Conservation (phyloP, 2,888 invertebrate genomes). For the Calliscelio sp. region DNA sequence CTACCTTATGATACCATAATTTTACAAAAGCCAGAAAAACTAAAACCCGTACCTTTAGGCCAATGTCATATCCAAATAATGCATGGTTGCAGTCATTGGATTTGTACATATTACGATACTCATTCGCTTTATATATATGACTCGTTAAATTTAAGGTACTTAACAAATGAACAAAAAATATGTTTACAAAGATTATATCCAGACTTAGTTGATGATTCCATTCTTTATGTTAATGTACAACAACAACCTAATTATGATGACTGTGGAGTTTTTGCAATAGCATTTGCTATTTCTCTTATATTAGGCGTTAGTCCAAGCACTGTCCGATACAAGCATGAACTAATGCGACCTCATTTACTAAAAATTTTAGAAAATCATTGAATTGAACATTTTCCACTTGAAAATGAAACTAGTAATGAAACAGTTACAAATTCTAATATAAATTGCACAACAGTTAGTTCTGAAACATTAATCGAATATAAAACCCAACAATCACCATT, state of each 20-base stretch:
- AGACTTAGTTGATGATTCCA: constrained; percentile 5
- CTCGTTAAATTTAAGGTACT: constrained; percentile 16
- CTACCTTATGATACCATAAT: constrained; percentile 28
- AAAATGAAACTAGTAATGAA: background rate
- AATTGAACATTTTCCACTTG: constrained; percentile 32
- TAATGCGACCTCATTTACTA: constrained; percentile 18
- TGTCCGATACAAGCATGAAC: background rate
- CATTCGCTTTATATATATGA: constrained; percentile 17
- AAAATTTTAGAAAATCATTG: constrained; percentile 29
- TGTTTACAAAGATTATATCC: constrained; percentile 21
- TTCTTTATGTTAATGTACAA: constrained; percentile 23
- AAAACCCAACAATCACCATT: too few relatives aligned
- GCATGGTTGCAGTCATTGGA: constrained; percentile 36
- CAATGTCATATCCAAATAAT: constrained; percentile 30
- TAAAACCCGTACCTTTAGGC: constrained; percentile 13
- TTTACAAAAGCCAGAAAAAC: constrained; percentile 3
- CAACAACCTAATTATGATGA: constrained; percentile 25
- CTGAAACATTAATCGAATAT: too few relatives aligned
- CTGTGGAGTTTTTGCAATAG: constrained; percentile 45
- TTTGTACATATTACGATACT: constrained; percentile 26
- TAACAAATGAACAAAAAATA: constrained; percentile 18
- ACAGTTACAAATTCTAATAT: too few relatives aligned
- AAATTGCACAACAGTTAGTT: too few relatives aligned
- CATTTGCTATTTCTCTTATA: constrained; percentile 29
- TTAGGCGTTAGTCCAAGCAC: constrained; percentile 11